Conservation (phyloP, 2,797 vertebrate genomes). For the Myripristis murdjan region DNA sequence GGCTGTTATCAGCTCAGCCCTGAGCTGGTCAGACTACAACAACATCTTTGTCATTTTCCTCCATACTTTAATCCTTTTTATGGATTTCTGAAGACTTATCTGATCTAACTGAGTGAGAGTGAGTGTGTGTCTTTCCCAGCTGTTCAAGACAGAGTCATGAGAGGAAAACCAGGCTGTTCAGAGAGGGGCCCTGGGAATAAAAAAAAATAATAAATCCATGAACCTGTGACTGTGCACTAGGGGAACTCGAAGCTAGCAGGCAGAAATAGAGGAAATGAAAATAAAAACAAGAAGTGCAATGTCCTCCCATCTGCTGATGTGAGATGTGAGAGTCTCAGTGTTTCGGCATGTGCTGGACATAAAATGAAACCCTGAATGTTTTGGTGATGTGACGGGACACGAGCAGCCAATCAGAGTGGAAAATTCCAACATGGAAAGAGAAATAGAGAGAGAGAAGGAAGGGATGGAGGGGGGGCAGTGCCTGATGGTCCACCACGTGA, state of each 20-base stretch:
- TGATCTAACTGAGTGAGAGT: no score
- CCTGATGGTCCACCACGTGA: slow-evolving; percentile 12
- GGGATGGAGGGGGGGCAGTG: slow-evolving; percentile 13
- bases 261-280: neutral
- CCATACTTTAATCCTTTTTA: no score
- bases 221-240: no score
- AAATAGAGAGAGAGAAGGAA: no score
- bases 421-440: neutral
- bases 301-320: slow-evolving; percentile 23
- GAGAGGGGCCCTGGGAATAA: no score
- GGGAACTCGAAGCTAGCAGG: no score
- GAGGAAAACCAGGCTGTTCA: neutral
- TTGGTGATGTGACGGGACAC: neutral
- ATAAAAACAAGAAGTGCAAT: slow-evolving; percentile 25
- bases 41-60: no score
- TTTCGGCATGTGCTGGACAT: slow-evolving; percentile 22
- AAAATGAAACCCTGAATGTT: neutral
- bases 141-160: neutral
- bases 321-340: neutral
- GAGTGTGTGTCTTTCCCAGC: neutral
- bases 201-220: no score
- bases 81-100: no score
- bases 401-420: slow-evolving; percentile 2
- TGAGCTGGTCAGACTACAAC: no score
- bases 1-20: no score